Percentiles rank a stretch among this genome's conserved stretches.
phyloP scores from a whole-genome alignment of 2,888 invertebrate genomes.

The Drosophila siamana region DNA sequence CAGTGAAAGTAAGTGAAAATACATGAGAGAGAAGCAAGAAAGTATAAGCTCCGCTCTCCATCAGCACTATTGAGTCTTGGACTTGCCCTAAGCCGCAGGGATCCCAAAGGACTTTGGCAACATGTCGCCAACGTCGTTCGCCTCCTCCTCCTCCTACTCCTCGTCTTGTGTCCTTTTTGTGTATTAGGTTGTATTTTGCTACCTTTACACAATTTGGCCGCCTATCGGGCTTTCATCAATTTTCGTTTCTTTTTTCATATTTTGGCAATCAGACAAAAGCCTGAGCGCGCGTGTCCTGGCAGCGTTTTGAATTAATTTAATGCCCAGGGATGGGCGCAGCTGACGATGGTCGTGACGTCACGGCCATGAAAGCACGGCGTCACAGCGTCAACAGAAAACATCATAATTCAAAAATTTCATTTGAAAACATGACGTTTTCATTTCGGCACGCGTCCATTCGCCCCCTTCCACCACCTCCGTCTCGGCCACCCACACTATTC shows the following conservation, averaged over 20 bases:
- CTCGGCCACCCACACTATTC: not conserved
- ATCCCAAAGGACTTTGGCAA: conserved; percentile 67
- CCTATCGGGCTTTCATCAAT: conserved; percentile 68
- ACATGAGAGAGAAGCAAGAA: conserved; percentile 23
- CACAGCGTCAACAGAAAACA: conserved; percentile 65
- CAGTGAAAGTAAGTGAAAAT: conserved; percentile 66
- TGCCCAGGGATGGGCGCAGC: conserved; percentile 60
- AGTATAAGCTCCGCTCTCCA: conserved; percentile 14
- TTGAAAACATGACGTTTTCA: conserved; percentile 79
- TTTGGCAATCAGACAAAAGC: conserved; percentile 72
- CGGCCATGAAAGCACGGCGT: conserved; percentile 33
- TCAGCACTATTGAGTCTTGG: not conserved
- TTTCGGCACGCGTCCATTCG: conserved; percentile 68
- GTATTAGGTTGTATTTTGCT: conserved; percentile 31
- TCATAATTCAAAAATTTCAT: conserved; percentile 82
- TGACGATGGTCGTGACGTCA: conserved; percentile 44
- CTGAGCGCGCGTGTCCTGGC: conserved; percentile 72
- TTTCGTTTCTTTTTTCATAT: conserved; percentile 54
- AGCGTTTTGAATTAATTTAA: conserved; percentile 82
- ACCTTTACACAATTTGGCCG: conserved; percentile 48
- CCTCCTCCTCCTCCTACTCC: conserved; percentile 1
- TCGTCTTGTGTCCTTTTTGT: not conserved
- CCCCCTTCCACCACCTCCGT: not conserved
- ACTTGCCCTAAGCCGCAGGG: conserved; percentile 51
- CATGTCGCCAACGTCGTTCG: conserved; percentile 45